Percentiles rank a stretch among this genome's conserved stretches.
Conservation (phyloP, 2,113 vertebrate species). For the Cettia cetti region DNA sequence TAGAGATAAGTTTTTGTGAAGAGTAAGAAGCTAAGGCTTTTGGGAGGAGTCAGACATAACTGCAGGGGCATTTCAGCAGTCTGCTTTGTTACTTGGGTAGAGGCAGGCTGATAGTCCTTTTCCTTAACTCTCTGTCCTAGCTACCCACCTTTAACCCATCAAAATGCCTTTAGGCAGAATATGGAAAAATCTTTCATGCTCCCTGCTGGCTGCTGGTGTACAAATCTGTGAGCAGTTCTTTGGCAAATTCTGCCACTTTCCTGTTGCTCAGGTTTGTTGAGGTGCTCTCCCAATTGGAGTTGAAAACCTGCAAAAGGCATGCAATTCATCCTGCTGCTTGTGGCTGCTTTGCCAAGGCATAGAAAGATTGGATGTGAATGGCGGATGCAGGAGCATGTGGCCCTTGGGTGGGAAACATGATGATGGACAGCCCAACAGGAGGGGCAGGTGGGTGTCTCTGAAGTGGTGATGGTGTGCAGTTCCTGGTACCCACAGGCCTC, state of each 20-base stretch:
- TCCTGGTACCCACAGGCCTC: neutral
- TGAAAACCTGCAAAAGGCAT: neutral
- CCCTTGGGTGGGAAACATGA: rapidly evolving
- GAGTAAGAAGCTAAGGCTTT: neutral
- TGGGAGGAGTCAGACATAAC: neutral
- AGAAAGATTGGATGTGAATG: neutral
- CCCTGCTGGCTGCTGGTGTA: neutral
- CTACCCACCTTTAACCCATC: neutral
- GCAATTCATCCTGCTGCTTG: neutral
- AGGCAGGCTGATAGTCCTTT: neutral
- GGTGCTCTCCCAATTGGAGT: neutral
- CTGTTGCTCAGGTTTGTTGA: neutral
- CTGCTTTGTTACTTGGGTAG: neutral
- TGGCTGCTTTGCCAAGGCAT: neutral
- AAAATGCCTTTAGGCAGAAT: neutral
- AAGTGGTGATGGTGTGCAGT: neutral
- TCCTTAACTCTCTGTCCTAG: neutral
- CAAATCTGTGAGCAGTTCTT: neutral
- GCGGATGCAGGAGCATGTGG: rapidly evolving
- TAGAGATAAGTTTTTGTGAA: neutral
- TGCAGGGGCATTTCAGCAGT: neutral
- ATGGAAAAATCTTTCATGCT: neutral
- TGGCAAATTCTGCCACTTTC: neutral
- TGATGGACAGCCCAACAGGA: neutral
- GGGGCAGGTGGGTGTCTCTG: rapidly evolving